Evolutionary conservation across 1,140 invertebrate genomes (phyloP), one percentile per base, ranked within the genome.

Genomic region (Rhopalosiphum maidis): DNA sequence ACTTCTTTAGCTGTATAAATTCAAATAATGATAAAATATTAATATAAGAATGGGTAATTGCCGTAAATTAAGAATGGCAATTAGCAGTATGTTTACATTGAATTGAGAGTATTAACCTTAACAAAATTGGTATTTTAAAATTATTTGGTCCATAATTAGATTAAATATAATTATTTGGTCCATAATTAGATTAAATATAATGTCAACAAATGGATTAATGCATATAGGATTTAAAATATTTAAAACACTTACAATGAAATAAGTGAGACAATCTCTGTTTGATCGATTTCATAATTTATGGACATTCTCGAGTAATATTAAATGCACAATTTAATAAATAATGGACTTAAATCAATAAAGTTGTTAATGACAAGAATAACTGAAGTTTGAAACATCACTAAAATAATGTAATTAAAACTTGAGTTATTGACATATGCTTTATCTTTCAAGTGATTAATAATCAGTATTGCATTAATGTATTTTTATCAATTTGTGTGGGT

Each of bases 1-100:
- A 96, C 95, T 95, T 98, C 98, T 94, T 97, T 95, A 43, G 95
- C 96, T 96, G 94, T 90, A 95, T 94, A 93, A 94, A 37, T 92
- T 94, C 37, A 18, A 89, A 90, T 22, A 93, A 77, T 77, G 30
- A n/a, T 77, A n/a, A n/a, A 68, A 18, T n/a, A n/a, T 15, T n/a
- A 77, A n/a, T 21, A 77, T n/a, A 18, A 51, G 4, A 77, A 30
- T 77, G 60, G 60, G n/a, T 77, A 6, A 77, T 77, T n/a, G n/a
- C 30, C n/a, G 30, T n/a, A 18, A n/a, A n/a, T 77, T 77, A n/a
- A n/a, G n/a, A 77, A 77, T 77, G 60, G n/a, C 60, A 77, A 77
- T 18, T n/a, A 77, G 60, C 15, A 77, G 5, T 77, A 77, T 18
- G 18, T n/a, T n/a, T 77, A n/a, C 18, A 77, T 77, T 77, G 15